Percentiles rank a stretch among this genome's conserved stretches.
Evolutionary conservation across 2,888 invertebrate species (phyloP).

Genomic region (Marasmarcha lunaedactyla): DNA sequence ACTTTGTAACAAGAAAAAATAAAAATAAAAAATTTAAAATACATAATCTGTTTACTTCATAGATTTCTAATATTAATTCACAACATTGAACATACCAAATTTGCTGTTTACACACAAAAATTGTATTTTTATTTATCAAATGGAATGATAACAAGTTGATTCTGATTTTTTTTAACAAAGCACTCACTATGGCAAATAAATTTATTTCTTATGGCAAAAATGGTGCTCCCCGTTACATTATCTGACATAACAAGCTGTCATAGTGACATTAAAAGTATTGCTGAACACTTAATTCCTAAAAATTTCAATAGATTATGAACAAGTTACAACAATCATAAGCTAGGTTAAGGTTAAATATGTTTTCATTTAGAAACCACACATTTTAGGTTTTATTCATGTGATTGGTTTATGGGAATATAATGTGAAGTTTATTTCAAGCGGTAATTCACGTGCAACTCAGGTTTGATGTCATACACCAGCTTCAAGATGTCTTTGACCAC

Average conservation of each 20-base stretch:
- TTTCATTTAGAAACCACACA: too few species aligned
- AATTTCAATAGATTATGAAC: too few species aligned
- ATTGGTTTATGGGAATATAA: too few species aligned
- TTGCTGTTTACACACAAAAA: too few species aligned
- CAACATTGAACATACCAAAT: constrained; percentile 14
- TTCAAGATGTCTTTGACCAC: constrained; percentile 84
- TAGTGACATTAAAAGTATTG: background rate
- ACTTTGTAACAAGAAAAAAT: constrained; percentile 27
- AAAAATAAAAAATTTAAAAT: constrained; percentile 40
- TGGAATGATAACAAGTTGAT: constrained; percentile 67
- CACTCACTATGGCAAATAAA: background rate
- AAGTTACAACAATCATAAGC: too few species aligned
- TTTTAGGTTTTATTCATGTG: background rate
- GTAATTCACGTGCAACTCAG: constrained; percentile 93
- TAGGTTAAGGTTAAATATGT: background rate
- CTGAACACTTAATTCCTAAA: too few species aligned
- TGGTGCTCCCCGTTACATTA: too few species aligned
- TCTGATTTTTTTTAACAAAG: constrained; percentile 15
- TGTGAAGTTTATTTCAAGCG: constrained; percentile 43
- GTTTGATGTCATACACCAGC: constrained; percentile 91
- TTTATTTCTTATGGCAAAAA: too few species aligned
- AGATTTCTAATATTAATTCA: constrained; percentile 19
- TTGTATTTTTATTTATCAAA: constrained; percentile 11
- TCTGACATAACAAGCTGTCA: background rate
- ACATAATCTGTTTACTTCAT: constrained; percentile 17